These are phyloP conservation scores for Papilio xuthus DNA, from an alignment of 1,140 invertebrate genomes.

Conservation along the genomic window DNA sequence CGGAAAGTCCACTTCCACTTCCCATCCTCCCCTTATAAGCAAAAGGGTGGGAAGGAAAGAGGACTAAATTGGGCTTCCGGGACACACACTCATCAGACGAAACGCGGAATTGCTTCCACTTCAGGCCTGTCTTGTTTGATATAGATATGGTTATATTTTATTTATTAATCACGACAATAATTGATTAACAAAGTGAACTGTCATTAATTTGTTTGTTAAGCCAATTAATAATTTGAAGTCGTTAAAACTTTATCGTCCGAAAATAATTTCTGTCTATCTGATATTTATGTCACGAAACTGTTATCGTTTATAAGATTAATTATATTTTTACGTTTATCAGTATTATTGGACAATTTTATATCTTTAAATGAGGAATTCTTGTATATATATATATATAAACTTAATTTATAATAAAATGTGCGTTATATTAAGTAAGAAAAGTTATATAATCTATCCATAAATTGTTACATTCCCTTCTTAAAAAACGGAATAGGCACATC, in stretches of 20 bases:
- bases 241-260: constrained; percentile 3
- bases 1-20: no score
- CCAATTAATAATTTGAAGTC: constrained; percentile 9
- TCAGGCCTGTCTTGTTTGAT: no score
- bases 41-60: no score
- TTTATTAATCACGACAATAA: neutral
- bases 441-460: neutral
- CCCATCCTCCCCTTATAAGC: no score
- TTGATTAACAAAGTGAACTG: neutral
- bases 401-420: no score
- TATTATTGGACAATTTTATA: no score
- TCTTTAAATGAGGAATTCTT: no score
- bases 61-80: no score
- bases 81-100: no score
- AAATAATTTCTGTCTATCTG: neutral
- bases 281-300: neutral
- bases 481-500: neutral
- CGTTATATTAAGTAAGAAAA: no score
- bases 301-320: neutral
- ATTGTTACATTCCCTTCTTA: neutral
- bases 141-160: neutral
- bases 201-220: constrained; percentile 10
- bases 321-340: neutral
- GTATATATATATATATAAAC: no score
- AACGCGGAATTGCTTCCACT: no score